Percentiles rank a stretch among this genome's conserved stretches.
These are phyloP conservation scores for Prionace glauca DNA, from an alignment of 2,797 vertebrate genomes.

Conservation along the genomic window DNA sequence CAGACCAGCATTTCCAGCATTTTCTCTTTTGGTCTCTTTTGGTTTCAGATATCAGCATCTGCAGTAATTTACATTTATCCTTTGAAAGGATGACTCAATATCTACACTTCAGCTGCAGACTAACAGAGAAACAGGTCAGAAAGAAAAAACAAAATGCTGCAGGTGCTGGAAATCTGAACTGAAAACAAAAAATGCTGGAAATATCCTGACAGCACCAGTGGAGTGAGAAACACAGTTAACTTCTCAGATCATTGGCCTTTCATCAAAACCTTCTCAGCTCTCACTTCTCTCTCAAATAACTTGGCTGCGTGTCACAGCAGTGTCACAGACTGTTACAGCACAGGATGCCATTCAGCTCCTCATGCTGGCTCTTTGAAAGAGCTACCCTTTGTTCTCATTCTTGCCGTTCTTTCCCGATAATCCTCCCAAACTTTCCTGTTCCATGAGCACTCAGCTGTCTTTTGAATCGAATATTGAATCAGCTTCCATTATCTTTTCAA, in stretches of 20 bases:
- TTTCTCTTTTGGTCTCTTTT: too few relatives aligned
- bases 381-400: neutral
- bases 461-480: neutral
- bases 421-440: neutral
- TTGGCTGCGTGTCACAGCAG: neutral
- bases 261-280: neutral
- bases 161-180: too few relatives aligned
- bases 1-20: too few relatives aligned
- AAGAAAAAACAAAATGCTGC: neutral
- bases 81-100: neutral
- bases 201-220: neutral
- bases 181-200: too few relatives aligned
- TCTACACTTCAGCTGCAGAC: too few relatives aligned
- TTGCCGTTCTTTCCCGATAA: too few relatives aligned
- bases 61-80: too few relatives aligned
- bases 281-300: neutral
- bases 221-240: neutral
- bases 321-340: neutral
- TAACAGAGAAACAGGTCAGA: too few relatives aligned
- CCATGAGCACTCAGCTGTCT: neutral
- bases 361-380: neutral
- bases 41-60: too few relatives aligned
- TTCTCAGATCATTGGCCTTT: neutral
- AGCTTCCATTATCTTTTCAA: neutral
- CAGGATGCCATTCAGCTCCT: neutral